Base-by-base conservation (phyloP, 2,113 vertebrate species). In the Apus apus region DNA sequence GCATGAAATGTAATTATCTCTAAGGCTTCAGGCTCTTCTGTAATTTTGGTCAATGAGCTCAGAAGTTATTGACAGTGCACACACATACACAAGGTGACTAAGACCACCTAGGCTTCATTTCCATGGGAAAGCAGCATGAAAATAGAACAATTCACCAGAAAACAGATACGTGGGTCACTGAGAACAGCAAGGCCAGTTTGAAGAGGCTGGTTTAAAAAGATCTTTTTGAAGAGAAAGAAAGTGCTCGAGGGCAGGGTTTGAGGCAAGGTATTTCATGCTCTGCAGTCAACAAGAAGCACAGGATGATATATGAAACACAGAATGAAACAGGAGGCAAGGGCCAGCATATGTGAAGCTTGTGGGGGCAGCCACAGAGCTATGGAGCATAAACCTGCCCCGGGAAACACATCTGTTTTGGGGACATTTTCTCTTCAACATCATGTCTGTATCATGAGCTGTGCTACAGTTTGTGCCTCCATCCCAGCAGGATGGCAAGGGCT, bases 1-100 rank as follows among this genome's bases (percentile, higher is more conserved):
- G 29, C 76, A 70, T 74, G 72, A 84, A 92, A 93, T 80, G n/a
- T 62, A 93, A 94, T 96, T 94, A 92, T 83, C 64, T 90, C 2
- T 54, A 51, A 90, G 43, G 75, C 86, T 91, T 91, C 81, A 83
- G 83, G 90, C 75, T 90, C 78, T 85, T 70, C 90, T 80, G 6
- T 88, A 0, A 4, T 74, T 93, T 86, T 66, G 67, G 32, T 83
- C 90, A 92, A 96, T 83, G 78, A 94, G n/a, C 79, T 86, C 82
- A 83, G 88, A 73, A 92, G 48, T 84, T 93, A 70, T 54, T 70
- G 56, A n/a, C 0, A 0, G 20, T 38, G 64, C 26, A 38, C 8
- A 80, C 64, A 45, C 25, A 51, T 27, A 9, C 5, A 32, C 46
- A 80, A 27, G 30, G 62, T 50, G 40, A 50, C 18, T 57, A 61